Evolutionary conservation across 2,113 vertebrate genomes (phyloP).

Genomic region (Nansenia antarctica): DNA sequence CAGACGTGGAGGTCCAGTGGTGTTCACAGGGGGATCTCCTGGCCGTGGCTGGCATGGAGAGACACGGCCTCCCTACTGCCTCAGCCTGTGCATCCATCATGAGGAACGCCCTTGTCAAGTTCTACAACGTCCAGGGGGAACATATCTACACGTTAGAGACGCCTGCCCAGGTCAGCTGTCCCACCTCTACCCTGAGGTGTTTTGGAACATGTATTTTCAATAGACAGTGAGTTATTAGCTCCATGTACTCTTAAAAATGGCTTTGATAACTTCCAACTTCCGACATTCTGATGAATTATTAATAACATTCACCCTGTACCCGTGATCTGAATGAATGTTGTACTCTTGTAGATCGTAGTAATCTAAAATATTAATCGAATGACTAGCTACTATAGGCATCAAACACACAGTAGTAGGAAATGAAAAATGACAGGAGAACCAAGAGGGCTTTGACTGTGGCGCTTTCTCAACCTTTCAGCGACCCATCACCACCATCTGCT

Average conservation of each 20-base stretch:
- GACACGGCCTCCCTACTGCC: slow-evolving; percentile 82
- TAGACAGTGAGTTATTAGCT: too few species aligned
- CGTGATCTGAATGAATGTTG: too few species aligned
- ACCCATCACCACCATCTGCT: slow-evolving; percentile 96
- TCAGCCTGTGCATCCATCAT: slow-evolving; percentile 79
- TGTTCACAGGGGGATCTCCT: slow-evolving; percentile 96
- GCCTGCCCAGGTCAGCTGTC: slow-evolving; percentile 86
- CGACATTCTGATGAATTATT: too few species aligned
- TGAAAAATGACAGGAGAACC: not conserved
- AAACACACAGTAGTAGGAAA: not conserved
- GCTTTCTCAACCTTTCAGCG: slow-evolving; percentile 73
- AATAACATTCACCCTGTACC: too few species aligned
- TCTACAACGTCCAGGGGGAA: slow-evolving; percentile 96
- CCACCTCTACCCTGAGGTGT: not conserved
- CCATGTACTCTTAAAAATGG: too few species aligned
- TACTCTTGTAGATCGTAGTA: too few species aligned
- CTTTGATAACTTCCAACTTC: too few species aligned
- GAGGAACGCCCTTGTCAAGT: slow-evolving; percentile 92
- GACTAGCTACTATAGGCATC: not conserved
- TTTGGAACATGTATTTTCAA: not conserved
- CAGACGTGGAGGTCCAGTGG: slow-evolving; percentile 98
- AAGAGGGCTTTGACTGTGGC: not conserved
- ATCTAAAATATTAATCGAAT: not conserved
- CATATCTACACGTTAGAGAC: slow-evolving; percentile 98
- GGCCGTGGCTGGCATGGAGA: slow-evolving; percentile 95